Conservation (phyloP, 2,888 invertebrate genomes). For the Sinotaia quadrata region DNA sequence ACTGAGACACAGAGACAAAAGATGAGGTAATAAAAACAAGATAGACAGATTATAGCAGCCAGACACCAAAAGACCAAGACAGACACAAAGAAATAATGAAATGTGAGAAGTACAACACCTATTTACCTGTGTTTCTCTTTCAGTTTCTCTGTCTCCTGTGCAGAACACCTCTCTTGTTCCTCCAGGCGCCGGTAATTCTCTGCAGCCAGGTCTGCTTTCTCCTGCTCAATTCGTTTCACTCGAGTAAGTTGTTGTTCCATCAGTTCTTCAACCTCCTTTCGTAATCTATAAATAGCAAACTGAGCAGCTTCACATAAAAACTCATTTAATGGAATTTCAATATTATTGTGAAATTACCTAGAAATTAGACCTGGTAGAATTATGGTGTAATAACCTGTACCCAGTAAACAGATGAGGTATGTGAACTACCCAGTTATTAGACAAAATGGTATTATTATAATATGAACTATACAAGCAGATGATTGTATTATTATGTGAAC, state of each 20-base stretch:
- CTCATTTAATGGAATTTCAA: too few species aligned
- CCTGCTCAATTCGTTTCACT: slow-evolving; percentile 62
- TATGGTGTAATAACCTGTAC: too few species aligned
- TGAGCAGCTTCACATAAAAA: too few species aligned
- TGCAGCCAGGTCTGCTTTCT: slow-evolving; percentile 58
- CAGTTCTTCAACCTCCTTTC: slow-evolving; percentile 64
- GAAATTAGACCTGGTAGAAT: too few species aligned
- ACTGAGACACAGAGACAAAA: neutral
- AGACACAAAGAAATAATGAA: too few species aligned
- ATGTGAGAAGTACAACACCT: neutral
- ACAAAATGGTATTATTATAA: too few species aligned
- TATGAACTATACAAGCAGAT: too few species aligned
- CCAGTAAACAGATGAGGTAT: too few species aligned
- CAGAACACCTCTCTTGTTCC: slow-evolving; percentile 28
- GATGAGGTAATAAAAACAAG: neutral
- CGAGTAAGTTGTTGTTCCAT: slow-evolving; percentile 57
- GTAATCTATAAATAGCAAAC: slow-evolving; percentile 47
- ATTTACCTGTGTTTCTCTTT: slow-evolving; percentile 47
- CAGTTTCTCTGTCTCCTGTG: slow-evolving; percentile 34
- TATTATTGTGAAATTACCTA: too few species aligned
- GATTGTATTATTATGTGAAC: too few species aligned
- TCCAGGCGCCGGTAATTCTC: slow-evolving; percentile 48
- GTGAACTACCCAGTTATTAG: too few species aligned
- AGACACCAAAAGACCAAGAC: neutral
- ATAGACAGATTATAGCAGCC: neutral